Percentiles rank a stretch among this genome's conserved stretches.
phyloP scores from a whole-genome alignment of 23 tunicate genomes.

The Trididemnum miniatum region DNA sequence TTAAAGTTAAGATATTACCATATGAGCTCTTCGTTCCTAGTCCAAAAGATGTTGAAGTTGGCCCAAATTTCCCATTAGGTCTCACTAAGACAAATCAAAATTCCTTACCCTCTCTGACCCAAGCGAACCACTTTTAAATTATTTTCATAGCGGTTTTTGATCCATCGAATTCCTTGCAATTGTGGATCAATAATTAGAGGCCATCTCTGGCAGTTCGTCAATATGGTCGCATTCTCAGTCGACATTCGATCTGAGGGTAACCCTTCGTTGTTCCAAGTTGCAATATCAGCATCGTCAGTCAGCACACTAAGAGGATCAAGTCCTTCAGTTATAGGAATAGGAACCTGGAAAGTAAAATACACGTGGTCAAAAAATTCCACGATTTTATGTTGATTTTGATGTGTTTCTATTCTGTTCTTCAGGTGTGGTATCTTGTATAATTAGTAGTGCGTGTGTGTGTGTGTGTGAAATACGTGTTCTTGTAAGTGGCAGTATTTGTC shows the following conservation, averaged over 20 bases:
- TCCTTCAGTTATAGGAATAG: slow-evolving; percentile 87
- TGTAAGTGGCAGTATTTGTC: no score
- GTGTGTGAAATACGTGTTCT: no score
- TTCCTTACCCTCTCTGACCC: slow-evolving; percentile 92
- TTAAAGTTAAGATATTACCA: no score
- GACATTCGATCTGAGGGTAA: slow-evolving; percentile 98
- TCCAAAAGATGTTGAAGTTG: no score
- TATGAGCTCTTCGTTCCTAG: no score
- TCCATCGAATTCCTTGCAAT: slow-evolving; percentile 97
- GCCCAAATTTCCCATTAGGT: no score
- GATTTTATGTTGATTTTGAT: no score
- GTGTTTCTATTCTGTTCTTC: no score
- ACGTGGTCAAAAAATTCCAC: no score
- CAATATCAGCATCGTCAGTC: slow-evolving; percentile 97
- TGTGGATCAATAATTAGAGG: slow-evolving; percentile 98
- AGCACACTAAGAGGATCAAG: slow-evolving; percentile 84
- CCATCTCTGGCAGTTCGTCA: slow-evolving; percentile 98
- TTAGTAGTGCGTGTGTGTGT: no score
- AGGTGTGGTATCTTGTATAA: no score
- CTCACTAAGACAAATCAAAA: no score
- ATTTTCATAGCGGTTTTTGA: slow-evolving; percentile 67
- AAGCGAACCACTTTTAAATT: slow-evolving; percentile 83
- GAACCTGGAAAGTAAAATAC: slow-evolving; percentile 62
- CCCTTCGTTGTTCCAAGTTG: slow-evolving; percentile 98
- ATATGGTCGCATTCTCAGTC: slow-evolving; percentile 95